Percentiles rank a stretch among this genome's conserved stretches.
Evolutionary conservation across 2,797 vertebrate species (phyloP).

Genomic region (Sebastes diploproa): DNA sequence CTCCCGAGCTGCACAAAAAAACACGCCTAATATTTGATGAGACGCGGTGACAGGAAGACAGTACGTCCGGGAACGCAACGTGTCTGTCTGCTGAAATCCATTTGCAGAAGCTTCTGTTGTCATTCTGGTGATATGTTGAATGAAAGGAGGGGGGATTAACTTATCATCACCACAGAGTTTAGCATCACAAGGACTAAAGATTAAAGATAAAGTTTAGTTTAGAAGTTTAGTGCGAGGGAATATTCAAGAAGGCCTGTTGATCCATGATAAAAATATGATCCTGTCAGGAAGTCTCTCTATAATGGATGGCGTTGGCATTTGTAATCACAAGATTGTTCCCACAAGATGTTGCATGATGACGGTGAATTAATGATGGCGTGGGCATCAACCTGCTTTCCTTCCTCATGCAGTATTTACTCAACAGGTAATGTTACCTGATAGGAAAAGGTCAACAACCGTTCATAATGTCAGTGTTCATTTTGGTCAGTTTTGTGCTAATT

Average conservation of each 20-base stretch:
- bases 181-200: not conserved
- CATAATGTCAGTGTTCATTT: not conserved
- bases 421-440: conserved; percentile 3
- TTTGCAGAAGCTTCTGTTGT: conserved; percentile 48
- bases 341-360: not conserved
- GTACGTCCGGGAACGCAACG: conserved; percentile 12
- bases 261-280: conserved; percentile 47
- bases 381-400: not conserved
- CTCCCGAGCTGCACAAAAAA: conserved; percentile 36
- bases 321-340: conserved; percentile 16
- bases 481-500: not conserved
- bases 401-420: conserved; percentile 26
- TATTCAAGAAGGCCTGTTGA: conserved; percentile 26
- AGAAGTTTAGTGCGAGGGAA: conserved; percentile 16
- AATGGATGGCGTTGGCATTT: conserved; percentile 13
- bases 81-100: conserved; percentile 39
- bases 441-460: not conserved
- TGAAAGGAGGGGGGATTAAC: conserved; percentile 2
- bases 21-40: conserved; percentile 67
- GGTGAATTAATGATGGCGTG: conserved; percentile 38
- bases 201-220: conserved; percentile 52
- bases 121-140: conserved; percentile 3
- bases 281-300: conserved; percentile 34
- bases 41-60: conserved; percentile 44
- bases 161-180: conserved; percentile 3